These are phyloP conservation scores for Epinephelus cyanopodus DNA, from an alignment of 2,113 vertebrate species.

Conservation along the genomic window DNA sequence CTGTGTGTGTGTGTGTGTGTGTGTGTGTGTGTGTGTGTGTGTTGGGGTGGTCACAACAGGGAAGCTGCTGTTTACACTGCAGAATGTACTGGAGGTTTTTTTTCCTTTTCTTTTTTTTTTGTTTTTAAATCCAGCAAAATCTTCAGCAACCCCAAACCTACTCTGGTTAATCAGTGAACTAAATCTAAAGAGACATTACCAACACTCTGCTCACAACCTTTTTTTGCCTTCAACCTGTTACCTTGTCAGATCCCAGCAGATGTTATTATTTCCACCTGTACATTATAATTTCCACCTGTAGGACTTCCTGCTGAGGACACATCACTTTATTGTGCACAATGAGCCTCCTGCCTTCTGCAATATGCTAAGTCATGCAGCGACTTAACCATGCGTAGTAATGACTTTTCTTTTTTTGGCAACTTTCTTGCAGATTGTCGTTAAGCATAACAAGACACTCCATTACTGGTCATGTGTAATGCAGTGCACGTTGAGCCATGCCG, in stretches of 20 bases:
- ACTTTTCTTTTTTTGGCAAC: not conserved
- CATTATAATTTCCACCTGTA: constrained; percentile 8
- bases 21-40: too few relatives aligned
- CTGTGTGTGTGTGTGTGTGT: too few relatives aligned
- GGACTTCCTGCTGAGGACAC: constrained; percentile 20
- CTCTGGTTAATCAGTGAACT: not conserved
- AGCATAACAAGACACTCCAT: constrained; percentile 42
- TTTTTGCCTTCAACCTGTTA: not conserved
- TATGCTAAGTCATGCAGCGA: not conserved
- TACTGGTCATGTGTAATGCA: constrained; percentile 15
- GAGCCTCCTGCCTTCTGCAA: not conserved
- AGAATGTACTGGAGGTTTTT: not conserved
- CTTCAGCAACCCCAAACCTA: not conserved
- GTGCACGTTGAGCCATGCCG: not conserved
- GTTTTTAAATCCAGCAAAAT: not conserved
- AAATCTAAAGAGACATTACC: not conserved
- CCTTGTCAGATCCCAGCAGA: not conserved
- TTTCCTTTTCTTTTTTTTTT: not conserved
- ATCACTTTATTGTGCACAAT: constrained; percentile 17
- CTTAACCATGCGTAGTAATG: constrained; percentile 19
- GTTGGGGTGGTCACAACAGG: too few relatives aligned
- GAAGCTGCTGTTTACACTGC: not conserved
- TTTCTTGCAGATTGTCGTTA: constrained; percentile 10
- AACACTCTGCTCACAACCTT: not conserved
- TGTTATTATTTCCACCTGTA: constrained; percentile 10